Conservation (phyloP, 2,797 vertebrate species). For the Acanthurus leucopareius region DNA sequence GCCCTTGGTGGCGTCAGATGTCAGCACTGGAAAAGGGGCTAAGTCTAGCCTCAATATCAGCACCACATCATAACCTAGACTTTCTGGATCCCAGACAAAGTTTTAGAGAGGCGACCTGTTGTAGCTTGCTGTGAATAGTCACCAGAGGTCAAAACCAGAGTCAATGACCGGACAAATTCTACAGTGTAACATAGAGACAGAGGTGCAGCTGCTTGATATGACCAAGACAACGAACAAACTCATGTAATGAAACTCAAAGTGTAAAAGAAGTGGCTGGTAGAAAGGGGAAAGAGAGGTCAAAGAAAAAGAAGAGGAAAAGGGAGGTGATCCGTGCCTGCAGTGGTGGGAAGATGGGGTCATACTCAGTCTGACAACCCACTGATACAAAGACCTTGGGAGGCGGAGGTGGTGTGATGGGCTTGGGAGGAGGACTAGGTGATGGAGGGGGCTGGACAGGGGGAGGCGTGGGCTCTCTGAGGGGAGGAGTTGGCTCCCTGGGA, state of each 20-base stretch:
- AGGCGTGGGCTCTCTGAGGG: conserved; percentile 72
- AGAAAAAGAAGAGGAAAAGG: conserved; percentile 31
- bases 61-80: conserved; percentile 47
- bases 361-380: conserved; percentile 93
- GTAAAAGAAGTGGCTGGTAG: background rate
- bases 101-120: conserved; percentile 37
- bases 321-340: conserved; percentile 87
- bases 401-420: conserved; percentile 68
- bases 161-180: conserved; percentile 2
- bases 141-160: conserved; percentile 28
- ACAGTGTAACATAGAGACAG: conserved; percentile 11
- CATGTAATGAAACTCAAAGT: conserved; percentile 28
- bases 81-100: conserved; percentile 62
- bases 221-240: conserved; percentile 4
- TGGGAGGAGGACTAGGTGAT: conserved; percentile 73
- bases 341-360: conserved; percentile 85
- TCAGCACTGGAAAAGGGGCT: conserved; percentile 73
- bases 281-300: conserved; percentile 32
- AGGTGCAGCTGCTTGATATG: conserved; percentile 15
- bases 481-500: conserved; percentile 64
- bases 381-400: conserved; percentile 86
- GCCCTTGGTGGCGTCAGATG: conserved; percentile 64
- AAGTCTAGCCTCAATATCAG: conserved; percentile 59
- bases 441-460: conserved; percentile 65
- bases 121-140: conserved; percentile 1